A percentile compares a stretch with the other conserved stretches of the same genome.
These are phyloP conservation scores for Hydrozoanthus gracilis DNA, from an alignment of 92 coral and sea anemone species.

Conservation along the genomic window DNA sequence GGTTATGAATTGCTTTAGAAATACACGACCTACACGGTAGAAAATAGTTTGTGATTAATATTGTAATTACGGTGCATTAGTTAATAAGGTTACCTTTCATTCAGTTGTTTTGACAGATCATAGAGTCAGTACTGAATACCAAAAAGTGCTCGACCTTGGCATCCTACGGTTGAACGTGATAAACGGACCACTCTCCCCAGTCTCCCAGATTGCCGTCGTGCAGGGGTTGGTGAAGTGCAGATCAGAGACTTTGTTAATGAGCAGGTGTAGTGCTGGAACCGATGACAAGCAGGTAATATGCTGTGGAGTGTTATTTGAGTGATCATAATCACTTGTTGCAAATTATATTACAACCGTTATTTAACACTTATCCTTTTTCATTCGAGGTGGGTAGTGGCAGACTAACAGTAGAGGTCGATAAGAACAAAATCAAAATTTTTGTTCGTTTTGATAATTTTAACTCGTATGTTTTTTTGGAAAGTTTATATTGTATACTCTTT, in stretches of 20 bases:
- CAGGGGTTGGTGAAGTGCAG: slow-evolving; percentile 34
- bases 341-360: no score
- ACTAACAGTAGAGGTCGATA: no score
- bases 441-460: no score
- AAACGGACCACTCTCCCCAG: background rate
- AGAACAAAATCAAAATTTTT: no score
- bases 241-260: slow-evolving; percentile 2
- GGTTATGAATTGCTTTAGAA: no score
- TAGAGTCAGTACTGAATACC: background rate
- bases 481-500: no score
- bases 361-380: no score
- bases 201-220: slow-evolving; percentile 29
- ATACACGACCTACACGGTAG: no score
- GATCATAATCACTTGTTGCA: no score
- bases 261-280: background rate
- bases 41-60: background rate
- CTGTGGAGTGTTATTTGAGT: background rate
- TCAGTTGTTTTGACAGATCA: background rate
- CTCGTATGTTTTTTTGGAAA: no score
- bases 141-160: slow-evolving; percentile 5
- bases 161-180: background rate
- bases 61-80: background rate
- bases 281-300: slow-evolving; percentile 5
- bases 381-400: no score
- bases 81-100: no score